These are phyloP conservation scores for Chrysomallon squamiferum DNA, from an alignment of 1,140 invertebrate species.

Conservation along the genomic window DNA sequence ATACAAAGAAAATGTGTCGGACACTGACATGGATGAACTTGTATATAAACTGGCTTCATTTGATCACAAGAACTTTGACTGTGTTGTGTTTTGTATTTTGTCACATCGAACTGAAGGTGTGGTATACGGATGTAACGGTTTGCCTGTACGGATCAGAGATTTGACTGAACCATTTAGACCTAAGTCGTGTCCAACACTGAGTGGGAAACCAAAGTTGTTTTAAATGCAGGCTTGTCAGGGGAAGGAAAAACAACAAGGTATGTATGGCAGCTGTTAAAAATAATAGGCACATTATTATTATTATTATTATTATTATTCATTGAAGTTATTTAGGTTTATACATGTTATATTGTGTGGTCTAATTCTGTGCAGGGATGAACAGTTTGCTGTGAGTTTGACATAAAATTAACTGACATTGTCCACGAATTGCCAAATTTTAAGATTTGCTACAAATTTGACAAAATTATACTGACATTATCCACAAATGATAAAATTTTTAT, in stretches of 20 bases:
- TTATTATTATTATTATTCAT: too few species aligned
- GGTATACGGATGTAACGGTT: constrained; percentile 50
- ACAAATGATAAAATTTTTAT: too few species aligned
- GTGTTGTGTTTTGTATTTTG: constrained; percentile 51
- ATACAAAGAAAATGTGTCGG: constrained; percentile 17
- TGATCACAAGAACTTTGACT: constrained; percentile 40
- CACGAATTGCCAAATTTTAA: too few species aligned
- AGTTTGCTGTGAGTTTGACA: too few species aligned
- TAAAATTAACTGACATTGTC: too few species aligned
- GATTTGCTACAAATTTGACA: too few species aligned
- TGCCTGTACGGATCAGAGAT: constrained; percentile 35
- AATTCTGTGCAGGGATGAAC: too few species aligned
- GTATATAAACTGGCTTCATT: neutral
- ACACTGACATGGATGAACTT: constrained; percentile 20
- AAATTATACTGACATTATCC: too few species aligned
- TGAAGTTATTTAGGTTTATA: too few species aligned
- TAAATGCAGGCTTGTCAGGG: constrained; percentile 63
- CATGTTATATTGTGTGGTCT: too few species aligned
- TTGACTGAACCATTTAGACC: constrained; percentile 50
- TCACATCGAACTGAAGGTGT: constrained; percentile 51
- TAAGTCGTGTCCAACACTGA: constrained; percentile 39
- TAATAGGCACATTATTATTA: too few species aligned
- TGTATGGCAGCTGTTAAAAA: too few species aligned
- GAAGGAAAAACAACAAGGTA: constrained; percentile 44
- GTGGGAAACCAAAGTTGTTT: constrained; percentile 61